These are phyloP conservation scores for Ceratina calcarata DNA, from an alignment of 1,140 invertebrate species.

Conservation along the genomic window DNA sequence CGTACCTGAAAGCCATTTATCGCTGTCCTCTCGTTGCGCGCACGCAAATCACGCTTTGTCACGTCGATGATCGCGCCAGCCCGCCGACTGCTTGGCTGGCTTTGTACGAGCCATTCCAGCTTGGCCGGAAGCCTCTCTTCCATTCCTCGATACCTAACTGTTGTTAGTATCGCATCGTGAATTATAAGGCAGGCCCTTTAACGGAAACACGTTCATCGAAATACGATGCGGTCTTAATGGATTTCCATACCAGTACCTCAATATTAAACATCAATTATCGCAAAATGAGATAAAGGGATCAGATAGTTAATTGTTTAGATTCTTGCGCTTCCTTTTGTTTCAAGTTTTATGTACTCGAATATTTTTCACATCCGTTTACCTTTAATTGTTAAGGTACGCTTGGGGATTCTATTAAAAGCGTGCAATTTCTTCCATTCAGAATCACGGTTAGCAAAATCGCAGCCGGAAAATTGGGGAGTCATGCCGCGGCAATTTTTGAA, in stretches of 20 bases:
- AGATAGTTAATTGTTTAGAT: too few species aligned
- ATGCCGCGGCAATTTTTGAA: neutral
- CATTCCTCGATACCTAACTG: slow-evolving; percentile 6
- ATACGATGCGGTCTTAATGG: neutral
- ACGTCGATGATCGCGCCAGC: slow-evolving; percentile 24
- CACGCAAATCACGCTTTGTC: slow-evolving; percentile 47
- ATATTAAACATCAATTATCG: too few species aligned
- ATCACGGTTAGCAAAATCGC: neutral
- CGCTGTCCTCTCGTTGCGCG: slow-evolving; percentile 38
- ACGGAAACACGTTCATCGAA: neutral
- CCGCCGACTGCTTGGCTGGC: neutral
- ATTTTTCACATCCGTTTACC: too few species aligned
- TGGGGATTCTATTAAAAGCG: too few species aligned
- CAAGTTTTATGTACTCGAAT: too few species aligned
- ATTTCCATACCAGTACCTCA: neutral
- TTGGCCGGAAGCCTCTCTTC: neutral
- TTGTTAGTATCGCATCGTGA: slow-evolving; percentile 16
- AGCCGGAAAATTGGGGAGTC: neutral
- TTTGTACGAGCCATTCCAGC: slow-evolving; percentile 11
- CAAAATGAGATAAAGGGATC: neutral
- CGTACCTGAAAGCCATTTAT: slow-evolving; percentile 48
- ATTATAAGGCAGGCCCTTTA: neutral
- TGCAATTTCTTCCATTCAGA: too few species aligned
- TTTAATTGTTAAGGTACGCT: too few species aligned
- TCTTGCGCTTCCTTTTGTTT: neutral